These are phyloP conservation scores for Turdus rufiventris DNA, from an alignment of 2,113 vertebrate species.

Conservation along the genomic window DNA sequence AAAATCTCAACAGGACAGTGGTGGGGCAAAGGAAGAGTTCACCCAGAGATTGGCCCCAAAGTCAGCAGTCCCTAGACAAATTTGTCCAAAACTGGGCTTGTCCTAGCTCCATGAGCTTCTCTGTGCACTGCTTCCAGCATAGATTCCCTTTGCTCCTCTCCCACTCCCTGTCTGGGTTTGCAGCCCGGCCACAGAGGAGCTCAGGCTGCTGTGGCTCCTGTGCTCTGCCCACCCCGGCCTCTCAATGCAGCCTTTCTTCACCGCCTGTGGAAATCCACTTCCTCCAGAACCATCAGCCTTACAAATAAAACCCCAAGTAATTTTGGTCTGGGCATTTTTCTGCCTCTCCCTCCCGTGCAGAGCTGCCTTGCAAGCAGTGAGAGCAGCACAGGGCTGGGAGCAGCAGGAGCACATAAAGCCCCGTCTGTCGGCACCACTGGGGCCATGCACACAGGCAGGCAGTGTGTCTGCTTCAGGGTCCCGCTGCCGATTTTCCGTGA, in stretches of 20 bases:
- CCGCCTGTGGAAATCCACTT: constrained; percentile 42
- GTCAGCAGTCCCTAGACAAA: not conserved
- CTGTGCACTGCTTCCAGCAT: not conserved
- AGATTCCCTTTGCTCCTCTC: not conserved
- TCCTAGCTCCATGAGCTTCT: not conserved
- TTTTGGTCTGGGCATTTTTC: not conserved
- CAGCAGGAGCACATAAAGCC: not conserved
- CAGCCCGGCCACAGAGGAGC: not conserved
- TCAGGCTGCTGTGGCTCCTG: not conserved
- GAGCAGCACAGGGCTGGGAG: accelerated
- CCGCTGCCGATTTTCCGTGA: accelerated
- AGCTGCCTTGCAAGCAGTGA: not conserved
- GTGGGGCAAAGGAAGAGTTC: not conserved
- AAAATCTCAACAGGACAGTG: not conserved
- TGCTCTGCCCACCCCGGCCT: not conserved
- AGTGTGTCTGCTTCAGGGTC: not conserved
- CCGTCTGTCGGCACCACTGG: not conserved
- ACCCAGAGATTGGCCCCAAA: accelerated
- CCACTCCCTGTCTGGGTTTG: accelerated
- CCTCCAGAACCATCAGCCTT: not conserved
- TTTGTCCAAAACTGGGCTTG: not conserved
- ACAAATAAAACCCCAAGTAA: not conserved
- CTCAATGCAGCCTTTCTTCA: constrained; percentile 50
- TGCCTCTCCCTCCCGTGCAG: accelerated
- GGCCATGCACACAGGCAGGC: accelerated